Base-by-base conservation (phyloP, 2,888 invertebrate genomes). In the Polymixis flavicincta region DNA sequence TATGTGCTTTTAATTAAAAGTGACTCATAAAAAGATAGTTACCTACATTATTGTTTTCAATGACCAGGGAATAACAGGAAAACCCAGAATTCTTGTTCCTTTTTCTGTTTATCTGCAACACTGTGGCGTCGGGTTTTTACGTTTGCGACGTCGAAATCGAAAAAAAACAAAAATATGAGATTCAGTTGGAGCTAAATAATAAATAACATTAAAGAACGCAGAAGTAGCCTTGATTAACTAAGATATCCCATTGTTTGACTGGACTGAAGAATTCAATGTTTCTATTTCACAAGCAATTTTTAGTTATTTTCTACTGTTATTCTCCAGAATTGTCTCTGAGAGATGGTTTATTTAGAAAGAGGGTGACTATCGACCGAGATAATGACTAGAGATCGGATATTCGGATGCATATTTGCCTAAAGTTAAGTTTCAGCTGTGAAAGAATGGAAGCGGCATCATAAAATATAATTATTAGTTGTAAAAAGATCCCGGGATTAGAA, bases 51-150 rank as follows among this genome's bases (percentile, higher is more conserved):
- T 52, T 64, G 7, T 68, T 60, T 37, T 22, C 57, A 48, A 50
- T 50, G 6, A 71, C 69, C 54, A 37, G 57, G 42, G 32, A 60
- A 61, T 74, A 71, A 57, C 70, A 74, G 74, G 68, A 79, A 82
- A 79, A 66, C 42, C 50, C 17, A n/a, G 28, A 59, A 71, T 28
- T 9, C 14, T 63, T 71, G 42, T 45, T 45, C 1, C 42, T 74
- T 65, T 80, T 75, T 74, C 50, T 5, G 48, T 64, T 68, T 75
- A 75, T 75, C 63, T 50, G 13, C n/a, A 52, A 6, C 52, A 52
- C 14, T 55, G 9, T 28, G n/a, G n/a, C 2, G 19, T 28, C n/a
- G 54, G 64, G 64, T 76, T 65, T 76, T 74, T 68, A 68, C 76
- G 64, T 5, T 50, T 37, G 50, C 32, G 45, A 25, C 50, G 45